Evolutionary conservation across 2,113 vertebrate species (phyloP), one percentile per base, ranked within the genome.

Genomic region (Prionailurus viverrinus): DNA sequence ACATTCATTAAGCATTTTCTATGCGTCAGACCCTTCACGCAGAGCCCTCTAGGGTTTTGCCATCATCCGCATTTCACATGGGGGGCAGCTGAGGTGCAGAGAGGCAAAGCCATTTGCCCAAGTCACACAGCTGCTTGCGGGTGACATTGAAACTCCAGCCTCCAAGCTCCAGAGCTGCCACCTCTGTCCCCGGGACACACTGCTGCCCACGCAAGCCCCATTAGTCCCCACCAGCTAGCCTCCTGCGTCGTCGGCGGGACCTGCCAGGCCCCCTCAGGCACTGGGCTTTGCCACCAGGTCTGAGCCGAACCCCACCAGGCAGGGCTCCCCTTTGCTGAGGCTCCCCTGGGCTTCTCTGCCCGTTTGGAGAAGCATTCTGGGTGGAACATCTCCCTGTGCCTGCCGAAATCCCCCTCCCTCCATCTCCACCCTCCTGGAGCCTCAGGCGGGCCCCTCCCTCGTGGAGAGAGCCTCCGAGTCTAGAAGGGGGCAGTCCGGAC

Each of bases 1-100:
- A 74, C 66, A 48, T 81, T 81, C 66, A 25, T 96, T 73, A 82
- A 27, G 36, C 84, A 82, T 73, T 48, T 89, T 92, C 76, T 25
- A 2, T 7, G 55, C 78, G 86, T 66, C 92, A 95, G 65, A 58
- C 11, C 13, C 89, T 83, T 41, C 11, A 8, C 71, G 48, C 85
- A 83, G 63, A 83, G 74, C n/a, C n/a, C 45, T 55, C 73, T 73
- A 80, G 14, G 80, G 73, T 48, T 73, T 91, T 1, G 23, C 89
- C 8, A 55, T 65, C n/a, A 27, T 76, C 90, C 80, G 23, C 16
- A 3, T 61, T 27, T 90, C 91, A 27, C 69, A 29, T 6, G 18
- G 3, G 13, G 66, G 78, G 73, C 61, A 41, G 79, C 89, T 31
- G 45, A 66, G 73, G 25, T 31, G n/a, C 87, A 78, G 33, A 83